Evolutionary conservation across 2,113 vertebrate genomes (phyloP).

Genomic region (Zosterops hypoxanthus): DNA sequence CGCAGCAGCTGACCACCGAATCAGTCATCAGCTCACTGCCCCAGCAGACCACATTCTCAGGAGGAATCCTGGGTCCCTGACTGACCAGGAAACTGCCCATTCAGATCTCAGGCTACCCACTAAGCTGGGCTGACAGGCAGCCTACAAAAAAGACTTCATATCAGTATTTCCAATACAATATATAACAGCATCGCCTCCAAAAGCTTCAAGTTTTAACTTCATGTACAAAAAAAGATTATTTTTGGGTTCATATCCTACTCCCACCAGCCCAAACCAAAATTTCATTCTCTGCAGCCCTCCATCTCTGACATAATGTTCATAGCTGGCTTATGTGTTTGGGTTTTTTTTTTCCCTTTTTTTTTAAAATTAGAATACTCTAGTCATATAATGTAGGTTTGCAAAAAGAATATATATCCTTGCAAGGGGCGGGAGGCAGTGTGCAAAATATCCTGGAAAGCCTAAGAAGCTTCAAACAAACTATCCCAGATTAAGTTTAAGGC

Average conservation of each 20-base stretch:
- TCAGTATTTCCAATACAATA: background rate
- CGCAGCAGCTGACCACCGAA: background rate
- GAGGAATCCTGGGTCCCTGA: background rate
- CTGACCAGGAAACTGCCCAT: background rate
- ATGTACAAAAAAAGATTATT: rapidly evolving
- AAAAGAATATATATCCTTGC: background rate
- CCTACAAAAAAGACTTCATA: background rate
- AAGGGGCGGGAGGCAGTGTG: no score
- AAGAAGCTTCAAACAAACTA: background rate
- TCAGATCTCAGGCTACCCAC: background rate
- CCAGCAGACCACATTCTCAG: rapidly evolving
- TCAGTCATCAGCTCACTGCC: background rate
- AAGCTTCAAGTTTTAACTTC: background rate
- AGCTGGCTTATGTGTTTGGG: background rate
- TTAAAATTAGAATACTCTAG: background rate
- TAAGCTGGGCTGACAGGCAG: background rate
- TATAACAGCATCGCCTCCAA: background rate
- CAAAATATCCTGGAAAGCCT: background rate
- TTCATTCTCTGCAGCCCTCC: background rate
- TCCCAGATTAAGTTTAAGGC: background rate
- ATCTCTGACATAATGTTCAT: background rate
- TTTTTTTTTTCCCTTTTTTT: background rate
- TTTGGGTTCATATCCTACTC: background rate
- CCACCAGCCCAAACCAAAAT: background rate
- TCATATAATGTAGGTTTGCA: background rate